Base-by-base conservation (phyloP, 53 echinoderm and acorn worm genomes). In the Stichopus horrens region DNA sequence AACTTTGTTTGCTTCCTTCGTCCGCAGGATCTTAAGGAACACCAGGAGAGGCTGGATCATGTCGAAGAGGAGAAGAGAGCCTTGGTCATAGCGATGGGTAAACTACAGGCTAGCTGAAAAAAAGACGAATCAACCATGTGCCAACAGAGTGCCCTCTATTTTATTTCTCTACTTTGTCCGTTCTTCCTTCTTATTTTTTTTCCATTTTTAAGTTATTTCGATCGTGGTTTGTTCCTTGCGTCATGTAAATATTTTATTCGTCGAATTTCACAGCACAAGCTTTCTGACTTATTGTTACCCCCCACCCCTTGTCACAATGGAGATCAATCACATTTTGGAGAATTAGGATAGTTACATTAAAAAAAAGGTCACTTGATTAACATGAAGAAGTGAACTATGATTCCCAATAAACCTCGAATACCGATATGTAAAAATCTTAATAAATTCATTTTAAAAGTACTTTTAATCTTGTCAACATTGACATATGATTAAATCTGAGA, bases 21-120 rank as follows among this genome's bases (percentile, higher is more conserved):
- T 86, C 71, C 55, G 23, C 87, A 87, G 87, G 87, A 87, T 75
- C 55, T 74, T 74, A 75, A 21, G 75, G 87, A 87, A 74, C 74
- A 57, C 18, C 54, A 87, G 54, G 87, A 87, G 23, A 75, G 75
- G 54, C 87, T 87, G 54, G 58, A 87, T 74, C 87, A 74, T 54
- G 87, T 87, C 55, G 75, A 87, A 75, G 87, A 87, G 75, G 87
- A 87, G 52, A 87, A 87, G 74, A 75, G 87, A 75, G 53, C 73
- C 75, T 75, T 87, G 55, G 58, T 87, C 20, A 87, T 74, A 74
- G 74, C 87, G 9, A 87, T 87, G 87, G 73, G 87, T 57, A 18
- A 74, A 57, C 54, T 74, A 57, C 54, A 74, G 75, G 57, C 75
- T 22, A 87, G 54, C 74, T 87, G 58, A 76, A 57, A 59, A 20